Evolutionary conservation across 2,113 vertebrate species (phyloP).

Genomic region (Mirounga angustirostris): DNA sequence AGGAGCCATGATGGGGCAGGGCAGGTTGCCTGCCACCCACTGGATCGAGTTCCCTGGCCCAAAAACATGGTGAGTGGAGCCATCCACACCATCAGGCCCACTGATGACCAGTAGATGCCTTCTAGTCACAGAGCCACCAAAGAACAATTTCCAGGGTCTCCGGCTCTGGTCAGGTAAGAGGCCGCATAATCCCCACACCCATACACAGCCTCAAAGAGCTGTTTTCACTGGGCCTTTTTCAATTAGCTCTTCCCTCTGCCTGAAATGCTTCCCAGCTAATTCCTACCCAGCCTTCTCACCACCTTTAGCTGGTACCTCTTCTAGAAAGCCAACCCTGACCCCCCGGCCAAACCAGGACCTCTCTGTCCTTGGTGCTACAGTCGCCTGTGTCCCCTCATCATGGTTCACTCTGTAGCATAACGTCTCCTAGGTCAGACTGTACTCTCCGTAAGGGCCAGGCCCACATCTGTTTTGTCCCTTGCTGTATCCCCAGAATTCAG

Average conservation of each 20-base stretch:
- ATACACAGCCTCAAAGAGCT: background rate
- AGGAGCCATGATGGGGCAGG: background rate
- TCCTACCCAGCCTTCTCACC: background rate
- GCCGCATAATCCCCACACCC: background rate
- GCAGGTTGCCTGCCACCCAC: background rate
- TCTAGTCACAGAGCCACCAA: background rate
- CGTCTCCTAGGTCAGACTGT: background rate
- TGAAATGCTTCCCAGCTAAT: background rate
- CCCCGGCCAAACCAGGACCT: background rate
- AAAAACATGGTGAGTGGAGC: background rate
- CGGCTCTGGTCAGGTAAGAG: background rate
- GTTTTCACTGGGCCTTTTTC: background rate
- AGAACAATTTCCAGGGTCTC: background rate
- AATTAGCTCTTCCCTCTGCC: background rate
- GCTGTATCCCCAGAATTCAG: background rate
- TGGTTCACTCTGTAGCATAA: background rate
- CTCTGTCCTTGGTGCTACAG: background rate
- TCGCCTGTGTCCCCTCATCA: background rate
- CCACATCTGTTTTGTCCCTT: background rate
- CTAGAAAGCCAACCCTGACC: background rate
- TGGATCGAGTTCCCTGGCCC: background rate
- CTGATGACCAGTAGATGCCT: background rate
- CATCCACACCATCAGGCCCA: background rate
- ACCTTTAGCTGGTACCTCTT: background rate
- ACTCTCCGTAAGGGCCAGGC: background rate